These are phyloP conservation scores for Bugulina stolonifera DNA, from an alignment of 2,888 invertebrate genomes.

Conservation along the genomic window DNA sequence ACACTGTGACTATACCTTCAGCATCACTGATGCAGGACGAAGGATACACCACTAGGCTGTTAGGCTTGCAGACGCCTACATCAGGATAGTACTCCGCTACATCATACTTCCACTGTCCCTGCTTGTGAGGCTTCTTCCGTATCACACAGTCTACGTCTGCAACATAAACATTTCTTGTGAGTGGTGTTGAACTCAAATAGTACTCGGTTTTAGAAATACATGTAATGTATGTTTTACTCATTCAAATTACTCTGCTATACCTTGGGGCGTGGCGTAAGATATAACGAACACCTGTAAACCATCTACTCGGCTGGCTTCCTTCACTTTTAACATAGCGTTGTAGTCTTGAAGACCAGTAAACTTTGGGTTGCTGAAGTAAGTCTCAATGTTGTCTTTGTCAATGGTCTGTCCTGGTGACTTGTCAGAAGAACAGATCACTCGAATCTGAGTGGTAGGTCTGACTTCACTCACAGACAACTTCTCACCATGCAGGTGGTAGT, in stretches of 20 bases:
- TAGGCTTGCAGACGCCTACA: neutral
- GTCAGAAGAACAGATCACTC: neutral
- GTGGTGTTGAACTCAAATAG: no score
- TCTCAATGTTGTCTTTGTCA: neutral
- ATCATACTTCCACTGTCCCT: neutral
- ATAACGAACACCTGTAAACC: neutral
- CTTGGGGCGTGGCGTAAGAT: neutral
- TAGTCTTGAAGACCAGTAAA: constrained; percentile 8
- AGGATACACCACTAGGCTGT: neutral
- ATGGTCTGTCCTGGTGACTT: neutral
- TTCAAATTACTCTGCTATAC: no score
- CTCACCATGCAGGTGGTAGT: constrained; percentile 4
- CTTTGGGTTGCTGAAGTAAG: constrained; percentile 7
- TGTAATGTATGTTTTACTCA: neutral
- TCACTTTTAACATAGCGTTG: neutral
- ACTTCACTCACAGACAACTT: neutral
- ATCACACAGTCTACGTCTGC: constrained; percentile 18
- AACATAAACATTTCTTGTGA: neutral
- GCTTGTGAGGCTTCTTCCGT: neutral
- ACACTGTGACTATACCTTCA: no score
- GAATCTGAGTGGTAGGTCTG: neutral
- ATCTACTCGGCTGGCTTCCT: neutral
- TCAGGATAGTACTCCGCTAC: constrained; percentile 9
- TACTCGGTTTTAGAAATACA: no score
- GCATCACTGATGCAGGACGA: neutral